Evolutionary conservation across 2,113 vertebrate species (phyloP), one percentile per base, ranked within the genome.

Genomic region (Cepphus grylle): DNA sequence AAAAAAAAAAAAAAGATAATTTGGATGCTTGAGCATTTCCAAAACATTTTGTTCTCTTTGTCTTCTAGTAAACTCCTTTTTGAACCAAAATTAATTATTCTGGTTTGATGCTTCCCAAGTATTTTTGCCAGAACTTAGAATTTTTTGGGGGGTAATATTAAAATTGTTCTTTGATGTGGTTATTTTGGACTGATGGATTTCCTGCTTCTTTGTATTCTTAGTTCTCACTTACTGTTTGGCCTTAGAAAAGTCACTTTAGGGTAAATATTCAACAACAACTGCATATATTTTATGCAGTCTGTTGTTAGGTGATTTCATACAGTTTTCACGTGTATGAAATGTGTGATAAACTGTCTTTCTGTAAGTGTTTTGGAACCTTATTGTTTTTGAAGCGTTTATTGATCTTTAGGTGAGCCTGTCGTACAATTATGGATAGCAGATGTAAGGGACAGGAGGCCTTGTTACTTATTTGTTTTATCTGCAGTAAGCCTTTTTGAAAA

Each of bases 81-180:
- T 42, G 20, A 62, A 36, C 1, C 2, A 34, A 53, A 83, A 43
- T n/a, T 5, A 29, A 6, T 58, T 47, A 13, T n/a, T 84, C 53
- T 73, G 4, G 6, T 52, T 67, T 67, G 19, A 38, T 63, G 25
- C 1, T 81, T 71, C 21, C 30, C 12, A 32, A 52, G 15, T 23
- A 27, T 70, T 85, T 91, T 88, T 53, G 9, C 25, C 32, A 36
- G 32, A 76, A 72, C 12, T 17, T 76, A 30, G 2, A 32, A 0
- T 38, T 69, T 59, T 0, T 11, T 11, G 11, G 2, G 16, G 7
- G 6, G 0, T 36, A 52, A 40, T 30, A 25, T 42, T 15, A 36
- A 23, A 5, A 0, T 52, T 61, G 71, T 65, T 47, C 5, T 62
- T 85, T 10, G 1, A 38, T 61, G 42, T 56, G 5, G 12, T 82